phyloP scores from a whole-genome alignment of 2,888 invertebrate genomes.

The Perithous albicinctus region DNA sequence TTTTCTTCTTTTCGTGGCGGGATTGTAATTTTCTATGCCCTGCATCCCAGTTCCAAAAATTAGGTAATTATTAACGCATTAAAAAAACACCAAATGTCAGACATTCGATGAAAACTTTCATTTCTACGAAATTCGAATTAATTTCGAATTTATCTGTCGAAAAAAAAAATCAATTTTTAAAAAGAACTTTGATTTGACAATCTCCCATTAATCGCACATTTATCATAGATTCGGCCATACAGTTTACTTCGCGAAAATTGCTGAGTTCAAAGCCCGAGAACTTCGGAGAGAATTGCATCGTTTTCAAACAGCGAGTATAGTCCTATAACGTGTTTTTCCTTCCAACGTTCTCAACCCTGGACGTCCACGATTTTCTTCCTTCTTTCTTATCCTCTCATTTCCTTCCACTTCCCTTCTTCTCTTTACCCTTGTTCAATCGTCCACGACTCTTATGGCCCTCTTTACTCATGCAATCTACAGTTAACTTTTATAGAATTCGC shows the following conservation, averaged over 20 bases:
- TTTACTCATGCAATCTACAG: constrained; percentile 67
- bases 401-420: constrained; percentile 19
- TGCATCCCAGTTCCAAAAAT: no score
- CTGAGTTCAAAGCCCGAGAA: constrained; percentile 13
- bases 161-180: no score
- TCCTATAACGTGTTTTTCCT: constrained; percentile 35
- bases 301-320: constrained; percentile 31
- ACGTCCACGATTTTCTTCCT: constrained; percentile 13
- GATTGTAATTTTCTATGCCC: no score
- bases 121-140: no score
- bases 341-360: background rate
- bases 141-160: no score
- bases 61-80: no score
- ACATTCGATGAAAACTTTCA: background rate
- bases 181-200: no score
- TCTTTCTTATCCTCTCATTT: constrained; percentile 17
- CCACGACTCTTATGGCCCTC: constrained; percentile 50
- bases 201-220: background rate
- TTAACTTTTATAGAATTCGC: constrained; percentile 71
- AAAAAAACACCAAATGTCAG: no score
- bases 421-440: constrained; percentile 28
- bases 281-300: constrained; percentile 45
- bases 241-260: constrained; percentile 33
- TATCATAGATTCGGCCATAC: constrained; percentile 13
- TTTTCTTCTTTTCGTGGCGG: no score